Evolutionary conservation across 2,888 invertebrate genomes (phyloP).

Genomic region (Lamellibrachia satsuma): DNA sequence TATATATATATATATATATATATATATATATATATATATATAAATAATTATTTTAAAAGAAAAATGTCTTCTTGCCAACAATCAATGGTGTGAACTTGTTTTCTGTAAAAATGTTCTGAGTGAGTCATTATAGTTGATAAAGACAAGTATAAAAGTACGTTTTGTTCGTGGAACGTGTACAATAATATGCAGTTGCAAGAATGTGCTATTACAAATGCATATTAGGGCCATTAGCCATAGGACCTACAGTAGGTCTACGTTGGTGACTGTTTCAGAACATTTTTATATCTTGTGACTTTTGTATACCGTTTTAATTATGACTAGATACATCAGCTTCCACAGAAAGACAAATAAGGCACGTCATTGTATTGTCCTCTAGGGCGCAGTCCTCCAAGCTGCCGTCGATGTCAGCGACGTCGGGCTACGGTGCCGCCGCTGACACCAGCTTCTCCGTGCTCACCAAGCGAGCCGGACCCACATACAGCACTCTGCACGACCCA

Average conservation of each 20-base stretch:
- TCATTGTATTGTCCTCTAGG: not conserved
- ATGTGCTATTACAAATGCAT: too few species aligned
- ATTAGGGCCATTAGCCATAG: too few species aligned
- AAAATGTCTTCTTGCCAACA: not conserved
- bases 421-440: not conserved
- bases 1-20: not conserved
- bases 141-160: not conserved
- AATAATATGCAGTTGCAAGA: not conserved
- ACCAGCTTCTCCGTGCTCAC: not conserved
- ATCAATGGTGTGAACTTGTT: not conserved
- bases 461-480: not conserved
- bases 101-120: not conserved
- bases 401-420: not conserved
- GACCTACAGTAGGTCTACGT: too few species aligned
- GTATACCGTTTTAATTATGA: too few species aligned
- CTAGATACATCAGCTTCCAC: too few species aligned
- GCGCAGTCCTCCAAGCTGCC: not conserved
- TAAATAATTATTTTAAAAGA: not conserved
- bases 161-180: not conserved
- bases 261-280: too few species aligned
- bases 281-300: too few species aligned
- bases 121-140: not conserved
- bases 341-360: not conserved
- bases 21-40: not conserved
- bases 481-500: constrained; percentile 7